These are phyloP conservation scores for Musca domestica DNA, from an alignment of 1,140 invertebrate genomes.

Conservation along the genomic window DNA sequence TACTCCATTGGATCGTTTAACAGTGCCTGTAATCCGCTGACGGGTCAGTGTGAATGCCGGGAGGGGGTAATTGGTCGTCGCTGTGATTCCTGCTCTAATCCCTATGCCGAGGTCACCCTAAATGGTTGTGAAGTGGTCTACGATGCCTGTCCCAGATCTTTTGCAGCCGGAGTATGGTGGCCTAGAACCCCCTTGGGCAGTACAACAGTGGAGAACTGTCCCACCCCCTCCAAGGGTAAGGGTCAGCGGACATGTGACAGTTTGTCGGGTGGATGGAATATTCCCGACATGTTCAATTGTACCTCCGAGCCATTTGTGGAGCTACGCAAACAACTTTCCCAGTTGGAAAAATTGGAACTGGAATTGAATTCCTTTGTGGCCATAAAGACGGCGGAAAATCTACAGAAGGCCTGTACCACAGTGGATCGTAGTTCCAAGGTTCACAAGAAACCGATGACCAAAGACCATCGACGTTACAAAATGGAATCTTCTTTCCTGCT, in stretches of 20 bases:
- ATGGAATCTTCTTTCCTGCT: conserved; percentile 48
- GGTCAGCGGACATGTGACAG: conserved; percentile 81
- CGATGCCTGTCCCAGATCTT: conserved; percentile 85
- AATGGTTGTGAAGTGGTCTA: conserved; percentile 89
- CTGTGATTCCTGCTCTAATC: conserved; percentile 90
- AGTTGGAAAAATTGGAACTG: conserved; percentile 74
- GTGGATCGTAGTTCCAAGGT: conserved; percentile 39
- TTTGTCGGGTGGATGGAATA: conserved; percentile 74
- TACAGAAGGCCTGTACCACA: conserved; percentile 56
- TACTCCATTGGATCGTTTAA: conserved; percentile 83
- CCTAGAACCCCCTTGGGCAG: conserved; percentile 77
- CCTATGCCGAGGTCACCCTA: conserved; percentile 88
- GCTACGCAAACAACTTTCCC: conserved; percentile 71
- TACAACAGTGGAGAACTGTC: conserved; percentile 74
- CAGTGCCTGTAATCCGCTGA: conserved; percentile 72
- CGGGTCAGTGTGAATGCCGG: conserved; percentile 88
- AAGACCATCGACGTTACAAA: conserved; percentile 42
- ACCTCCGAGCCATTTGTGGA: conserved; percentile 82
- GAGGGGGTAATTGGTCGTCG: conserved; percentile 87
- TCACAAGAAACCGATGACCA: conserved; percentile 33
- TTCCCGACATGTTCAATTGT: conserved; percentile 90
- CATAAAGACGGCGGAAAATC: conserved; percentile 76
- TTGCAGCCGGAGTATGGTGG: conserved; percentile 83
- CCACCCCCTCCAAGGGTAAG: conserved; percentile 71
- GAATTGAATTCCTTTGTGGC: conserved; percentile 85